Evolutionary conservation across 2,113 vertebrate genomes (phyloP), one percentile per base, ranked within the genome.

Genomic region (Corvus hawaiiensis): DNA sequence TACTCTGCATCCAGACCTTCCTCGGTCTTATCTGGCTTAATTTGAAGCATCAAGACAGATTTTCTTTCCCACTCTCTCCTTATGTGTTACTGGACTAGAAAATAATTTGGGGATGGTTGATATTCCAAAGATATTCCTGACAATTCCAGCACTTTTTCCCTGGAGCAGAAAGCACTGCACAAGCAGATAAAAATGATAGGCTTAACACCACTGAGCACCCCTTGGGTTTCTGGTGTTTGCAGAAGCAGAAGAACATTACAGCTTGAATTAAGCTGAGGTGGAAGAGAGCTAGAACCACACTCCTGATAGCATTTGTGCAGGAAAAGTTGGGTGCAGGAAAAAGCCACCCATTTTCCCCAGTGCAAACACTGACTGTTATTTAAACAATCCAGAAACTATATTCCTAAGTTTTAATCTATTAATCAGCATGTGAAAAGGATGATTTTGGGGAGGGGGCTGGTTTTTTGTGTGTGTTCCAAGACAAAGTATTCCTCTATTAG

Each of bases 231-330:
- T 62, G 49, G 28, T 52, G 12, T 46, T 46, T 79, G 75, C 48
- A 69, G 71, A 43, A 75, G 51, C 48, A 80, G 52, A 4, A 87
- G 20, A 68, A 23, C 30, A 8, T 69, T 11, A 28, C 21, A 71
- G 41, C 77, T 87, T 61, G n/a, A 41, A 58, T 8, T 11, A 32
- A 20, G 51, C 37, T 33, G 18, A 44, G 27, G 22, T 49, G 32
- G 54, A 41, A 32, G n/a, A 54, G 13, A 68, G 35, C 51, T 87
- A 21, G 7, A 89, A 46, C 24, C 12, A 35, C 33, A 28, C 1
- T 74, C 16, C 33, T 49, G 27, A n/a, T 16, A 26, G 0, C 0
- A 17, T 16, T 44, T 9, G 39, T 39, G 39, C 41, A 63, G 49
- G 22, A 63, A 30, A 39, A 37, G 1, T 9, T 46, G 27, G 10